Evolutionary conservation across 2,888 invertebrate species (phyloP), one percentile per base, ranked within the genome.

Genomic region (Oeneis ivallda): DNA sequence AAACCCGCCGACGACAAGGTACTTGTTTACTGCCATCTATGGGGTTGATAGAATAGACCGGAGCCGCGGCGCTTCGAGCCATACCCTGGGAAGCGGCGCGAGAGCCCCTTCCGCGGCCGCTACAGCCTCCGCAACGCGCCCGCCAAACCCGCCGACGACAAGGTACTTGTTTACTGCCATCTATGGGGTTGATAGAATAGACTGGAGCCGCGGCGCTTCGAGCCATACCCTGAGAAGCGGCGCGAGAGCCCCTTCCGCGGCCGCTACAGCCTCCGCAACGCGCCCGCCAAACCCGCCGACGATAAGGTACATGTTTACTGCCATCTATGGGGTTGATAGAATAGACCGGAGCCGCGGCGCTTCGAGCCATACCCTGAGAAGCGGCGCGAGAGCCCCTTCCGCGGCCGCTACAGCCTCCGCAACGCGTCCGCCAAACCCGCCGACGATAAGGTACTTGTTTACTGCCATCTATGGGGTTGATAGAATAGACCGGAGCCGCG

Each of bases 81-180:
- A 17, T 15, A 81, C 62, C 72, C 71, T 6, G 75, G 75, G 3
- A 73, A 67, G 62, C 71, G 73, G 0, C 74, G 74, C 39, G 71
- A 62, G 15, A 64, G 19, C 26, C 70, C 75, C 1, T 66, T 57
- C 54, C 73, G 74, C 60, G 57, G 66, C 19, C 73, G 76, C 7
- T 75, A 64, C 69, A 63, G 71, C 13, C 2, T 67, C 32, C 73
- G 65, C 60, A 72, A 71, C 67, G 26, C 4, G 4, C 32, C 64
- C 2, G 10, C 49, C 7, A 74, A 74, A 17, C 47, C 62, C 1
- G 17, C 9, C 6, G 54, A 62, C 15, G 72, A 75, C 2, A 76
- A 74, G 75, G 75, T 75, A 71, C n/a, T 2, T 10, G 13, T 47
- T 43, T 6, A 11, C 26, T 34, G 34, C 13, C 8, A 37, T 37